A percentile compares a stretch with the other conserved stretches of the same genome.
Conservation (phyloP, 2,113 vertebrate genomes). For the Nettapus auritus region DNA sequence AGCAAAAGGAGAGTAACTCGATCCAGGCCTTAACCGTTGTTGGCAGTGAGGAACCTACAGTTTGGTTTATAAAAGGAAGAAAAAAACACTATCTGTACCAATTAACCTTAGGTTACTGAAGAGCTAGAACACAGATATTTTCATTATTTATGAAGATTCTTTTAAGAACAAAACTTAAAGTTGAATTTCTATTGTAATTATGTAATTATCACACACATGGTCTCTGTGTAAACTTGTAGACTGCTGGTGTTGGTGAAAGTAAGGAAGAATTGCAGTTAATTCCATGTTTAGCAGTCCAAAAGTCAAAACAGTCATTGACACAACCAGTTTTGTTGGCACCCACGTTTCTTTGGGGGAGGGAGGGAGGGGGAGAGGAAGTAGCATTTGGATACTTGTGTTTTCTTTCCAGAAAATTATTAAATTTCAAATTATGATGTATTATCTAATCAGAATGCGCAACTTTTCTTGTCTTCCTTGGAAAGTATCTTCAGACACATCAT, state of each 20-base stretch:
- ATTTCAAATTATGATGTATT: slow-evolving; percentile 64
- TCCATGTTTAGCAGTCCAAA: slow-evolving; percentile 66
- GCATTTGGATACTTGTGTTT: slow-evolving; percentile 65
- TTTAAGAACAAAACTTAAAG: slow-evolving; percentile 75
- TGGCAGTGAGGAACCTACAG: slow-evolving; percentile 73
- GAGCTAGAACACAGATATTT: slow-evolving; percentile 73
- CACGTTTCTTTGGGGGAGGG: slow-evolving; percentile 62
- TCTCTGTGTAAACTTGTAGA: slow-evolving; percentile 78
- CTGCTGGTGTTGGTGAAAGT: slow-evolving; percentile 77
- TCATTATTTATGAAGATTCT: slow-evolving; percentile 83
- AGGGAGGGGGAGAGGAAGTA: slow-evolving; percentile 44
- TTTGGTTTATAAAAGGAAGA: slow-evolving; percentile 68
- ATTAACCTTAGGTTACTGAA: slow-evolving; percentile 78
- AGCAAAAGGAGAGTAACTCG: slow-evolving; percentile 92
- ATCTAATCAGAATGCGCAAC: slow-evolving; percentile 64
- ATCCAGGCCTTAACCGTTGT: slow-evolving; percentile 77
- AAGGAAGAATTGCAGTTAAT: slow-evolving; percentile 72
- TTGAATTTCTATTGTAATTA: slow-evolving; percentile 78
- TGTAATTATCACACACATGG: slow-evolving; percentile 74
- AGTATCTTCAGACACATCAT: slow-evolving; percentile 49
- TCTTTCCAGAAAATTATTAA: slow-evolving; percentile 69
- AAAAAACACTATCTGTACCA: slow-evolving; percentile 70
- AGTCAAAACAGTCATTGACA: slow-evolving; percentile 60
- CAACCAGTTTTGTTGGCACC: slow-evolving; percentile 70
- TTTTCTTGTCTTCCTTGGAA: slow-evolving; percentile 62